Conservation (phyloP, 2,888 invertebrate genomes). For the Melieria picta region DNA sequence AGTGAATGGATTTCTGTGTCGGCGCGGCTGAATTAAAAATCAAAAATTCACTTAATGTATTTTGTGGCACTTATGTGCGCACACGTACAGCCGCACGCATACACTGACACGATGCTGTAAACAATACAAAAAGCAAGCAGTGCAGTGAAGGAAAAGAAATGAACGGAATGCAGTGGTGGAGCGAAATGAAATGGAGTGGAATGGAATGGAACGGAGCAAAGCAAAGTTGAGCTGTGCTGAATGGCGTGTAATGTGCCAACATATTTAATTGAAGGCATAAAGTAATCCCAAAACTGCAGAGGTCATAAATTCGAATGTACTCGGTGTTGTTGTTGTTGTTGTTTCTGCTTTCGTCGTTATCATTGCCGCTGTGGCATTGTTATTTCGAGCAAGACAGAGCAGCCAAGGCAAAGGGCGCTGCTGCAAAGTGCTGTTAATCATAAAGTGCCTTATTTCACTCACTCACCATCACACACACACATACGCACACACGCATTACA, state of each 20-base stretch:
- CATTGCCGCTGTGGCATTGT: background rate
- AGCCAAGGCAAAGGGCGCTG: background rate
- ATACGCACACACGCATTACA: too few species aligned
- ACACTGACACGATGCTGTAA: background rate
- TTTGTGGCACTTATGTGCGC: background rate
- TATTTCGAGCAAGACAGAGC: background rate
- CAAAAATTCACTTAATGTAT: constrained; percentile 18
- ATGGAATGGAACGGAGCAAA: background rate
- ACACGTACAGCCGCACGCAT: background rate
- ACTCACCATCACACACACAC: too few species aligned
- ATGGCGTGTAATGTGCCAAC: background rate
- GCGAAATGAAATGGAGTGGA: too few species aligned
- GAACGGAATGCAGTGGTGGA: too few species aligned
- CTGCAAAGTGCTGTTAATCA: background rate
- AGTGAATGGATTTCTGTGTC: too few species aligned
- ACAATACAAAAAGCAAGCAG: background rate
- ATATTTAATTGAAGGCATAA: constrained; percentile 3
- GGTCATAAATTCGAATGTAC: constrained; percentile 26
- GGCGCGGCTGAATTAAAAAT: constrained; percentile 17
- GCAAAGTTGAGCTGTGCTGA: constrained; percentile 15
- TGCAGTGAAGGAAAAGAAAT: too few species aligned
- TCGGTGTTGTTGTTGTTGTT: background rate
- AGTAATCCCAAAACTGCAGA: constrained; percentile 24
- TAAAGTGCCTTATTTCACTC: background rate
- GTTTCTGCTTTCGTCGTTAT: background rate